phyloP scores from a whole-genome alignment of 2,797 vertebrate genomes.

The Menidia menidia region DNA sequence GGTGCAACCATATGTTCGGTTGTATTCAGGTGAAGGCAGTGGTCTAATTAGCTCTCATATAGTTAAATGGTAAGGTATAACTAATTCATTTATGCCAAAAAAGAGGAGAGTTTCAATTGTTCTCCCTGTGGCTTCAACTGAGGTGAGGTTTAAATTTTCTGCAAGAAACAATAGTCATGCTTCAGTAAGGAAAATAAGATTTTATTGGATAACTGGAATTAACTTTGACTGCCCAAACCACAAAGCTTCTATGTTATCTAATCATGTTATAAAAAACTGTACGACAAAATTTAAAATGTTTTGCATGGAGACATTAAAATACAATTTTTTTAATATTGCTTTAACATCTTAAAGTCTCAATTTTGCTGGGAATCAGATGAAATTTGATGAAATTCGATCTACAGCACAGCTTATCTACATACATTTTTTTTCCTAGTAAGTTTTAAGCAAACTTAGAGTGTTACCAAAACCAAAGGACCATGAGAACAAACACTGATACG shows the following conservation, averaged over 20 bases:
- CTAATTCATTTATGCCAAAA: constrained; percentile 34
- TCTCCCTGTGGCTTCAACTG: constrained; percentile 26
- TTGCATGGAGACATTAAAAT: too few relatives aligned
- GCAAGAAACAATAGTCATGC: neutral
- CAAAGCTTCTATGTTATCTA: too few relatives aligned
- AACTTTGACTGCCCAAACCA: too few relatives aligned
- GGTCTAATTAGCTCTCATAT: constrained; percentile 61
- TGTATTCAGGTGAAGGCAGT: constrained; percentile 37
- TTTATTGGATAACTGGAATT: too few relatives aligned
- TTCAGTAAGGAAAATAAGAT: too few relatives aligned
- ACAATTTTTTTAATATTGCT: too few relatives aligned
- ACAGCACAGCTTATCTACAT: neutral
- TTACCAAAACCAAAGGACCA: constrained; percentile 3
- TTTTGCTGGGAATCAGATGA: too few relatives aligned
- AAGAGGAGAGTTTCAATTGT: constrained; percentile 38
- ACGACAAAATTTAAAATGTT: too few relatives aligned
- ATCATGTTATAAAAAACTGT: too few relatives aligned
- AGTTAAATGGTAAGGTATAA: constrained; percentile 74
- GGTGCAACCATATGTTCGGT: constrained; percentile 52
- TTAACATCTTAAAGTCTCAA: too few relatives aligned
- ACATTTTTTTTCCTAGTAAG: neutral
- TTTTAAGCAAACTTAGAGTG: neutral
- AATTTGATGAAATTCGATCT: too few relatives aligned
- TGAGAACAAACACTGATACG: constrained; percentile 14
- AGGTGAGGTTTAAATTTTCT: constrained; percentile 34